These are phyloP conservation scores for Clarias batrachus DNA, from an alignment of 2,113 vertebrate genomes.

Conservation along the genomic window DNA sequence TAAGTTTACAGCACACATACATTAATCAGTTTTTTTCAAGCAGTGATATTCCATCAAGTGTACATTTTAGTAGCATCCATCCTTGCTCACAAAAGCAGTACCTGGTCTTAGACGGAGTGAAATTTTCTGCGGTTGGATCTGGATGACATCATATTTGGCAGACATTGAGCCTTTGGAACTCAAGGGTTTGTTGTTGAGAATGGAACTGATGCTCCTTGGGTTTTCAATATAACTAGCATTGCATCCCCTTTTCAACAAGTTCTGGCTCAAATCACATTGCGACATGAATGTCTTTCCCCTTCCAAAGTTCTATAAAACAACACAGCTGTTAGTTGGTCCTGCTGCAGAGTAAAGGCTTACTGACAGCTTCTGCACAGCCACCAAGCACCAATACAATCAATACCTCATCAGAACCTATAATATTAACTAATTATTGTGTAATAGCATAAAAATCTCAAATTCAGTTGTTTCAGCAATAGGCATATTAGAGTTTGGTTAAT, in stretches of 20 bases:
- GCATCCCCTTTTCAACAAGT: conserved; percentile 82
- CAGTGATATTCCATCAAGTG: background rate
- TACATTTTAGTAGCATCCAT: background rate
- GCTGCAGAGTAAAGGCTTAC: background rate
- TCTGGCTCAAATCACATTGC: conserved; percentile 83
- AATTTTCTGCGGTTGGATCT: conserved; percentile 88
- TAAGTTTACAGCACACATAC: background rate
- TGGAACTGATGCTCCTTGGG: conserved; percentile 73
- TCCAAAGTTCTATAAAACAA: conserved; percentile 78
- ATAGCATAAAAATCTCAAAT: background rate
- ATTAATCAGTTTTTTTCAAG: background rate
- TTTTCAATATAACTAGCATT: conserved; percentile 72
- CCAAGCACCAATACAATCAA: background rate
- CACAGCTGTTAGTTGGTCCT: background rate
- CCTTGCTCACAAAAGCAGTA: conserved; percentile 58
- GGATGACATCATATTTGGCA: conserved; percentile 76
- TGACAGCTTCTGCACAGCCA: background rate
- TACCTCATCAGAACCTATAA: background rate
- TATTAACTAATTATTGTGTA: background rate
- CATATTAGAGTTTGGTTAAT: background rate
- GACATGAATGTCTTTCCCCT: conserved; percentile 75
- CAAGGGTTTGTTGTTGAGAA: conserved; percentile 75
- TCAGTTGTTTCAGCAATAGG: background rate
- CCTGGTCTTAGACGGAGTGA: conserved; percentile 85
- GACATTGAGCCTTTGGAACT: conserved; percentile 82